Evolutionary conservation across 2,113 vertebrate genomes (phyloP).

Genomic region (Aplodontia rufa): DNA sequence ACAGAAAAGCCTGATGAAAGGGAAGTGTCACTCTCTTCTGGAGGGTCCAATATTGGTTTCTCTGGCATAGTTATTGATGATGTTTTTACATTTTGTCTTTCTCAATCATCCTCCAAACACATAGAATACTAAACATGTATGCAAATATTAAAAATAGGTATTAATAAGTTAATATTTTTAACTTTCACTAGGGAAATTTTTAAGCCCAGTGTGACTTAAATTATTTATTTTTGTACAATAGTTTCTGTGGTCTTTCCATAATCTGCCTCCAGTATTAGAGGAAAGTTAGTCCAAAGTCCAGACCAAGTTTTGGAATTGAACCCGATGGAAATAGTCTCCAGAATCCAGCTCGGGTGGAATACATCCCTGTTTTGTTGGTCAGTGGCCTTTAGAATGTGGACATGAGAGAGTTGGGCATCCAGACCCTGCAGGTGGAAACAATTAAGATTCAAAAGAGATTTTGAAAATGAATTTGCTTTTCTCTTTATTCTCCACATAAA

Average conservation of each 20-base stretch:
- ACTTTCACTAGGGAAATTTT: slow-evolving; percentile 57
- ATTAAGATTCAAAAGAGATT: slow-evolving; percentile 81
- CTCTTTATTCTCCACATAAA: slow-evolving; percentile 78
- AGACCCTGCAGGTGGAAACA: slow-evolving; percentile 79
- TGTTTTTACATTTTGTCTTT: slow-evolving; percentile 69
- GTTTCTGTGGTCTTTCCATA: slow-evolving; percentile 30
- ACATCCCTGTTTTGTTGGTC: slow-evolving; percentile 43
- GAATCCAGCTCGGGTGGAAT: background rate
- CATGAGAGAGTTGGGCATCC: slow-evolving; percentile 50
- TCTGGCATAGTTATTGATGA: slow-evolving; percentile 49
- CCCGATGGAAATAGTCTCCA: slow-evolving; percentile 60
- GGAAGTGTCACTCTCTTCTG: background rate
- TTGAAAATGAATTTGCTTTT: slow-evolving; percentile 79
- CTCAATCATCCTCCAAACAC: slow-evolving; percentile 80
- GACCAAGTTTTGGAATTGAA: slow-evolving; percentile 64
- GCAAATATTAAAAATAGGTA: slow-evolving; percentile 83
- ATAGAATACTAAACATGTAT: slow-evolving; percentile 83
- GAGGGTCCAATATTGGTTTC: slow-evolving; percentile 56
- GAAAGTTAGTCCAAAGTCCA: slow-evolving; percentile 62
- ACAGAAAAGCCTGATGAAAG: background rate
- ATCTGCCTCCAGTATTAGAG: slow-evolving; percentile 24
- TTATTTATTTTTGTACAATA: slow-evolving; percentile 69
- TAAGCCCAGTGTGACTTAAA: slow-evolving; percentile 61
- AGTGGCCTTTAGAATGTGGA: slow-evolving; percentile 61
- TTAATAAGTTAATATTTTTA: slow-evolving; percentile 68